Conservation (phyloP, 2,797 vertebrate genomes). For the Oreonectes daqikongensis region DNA sequence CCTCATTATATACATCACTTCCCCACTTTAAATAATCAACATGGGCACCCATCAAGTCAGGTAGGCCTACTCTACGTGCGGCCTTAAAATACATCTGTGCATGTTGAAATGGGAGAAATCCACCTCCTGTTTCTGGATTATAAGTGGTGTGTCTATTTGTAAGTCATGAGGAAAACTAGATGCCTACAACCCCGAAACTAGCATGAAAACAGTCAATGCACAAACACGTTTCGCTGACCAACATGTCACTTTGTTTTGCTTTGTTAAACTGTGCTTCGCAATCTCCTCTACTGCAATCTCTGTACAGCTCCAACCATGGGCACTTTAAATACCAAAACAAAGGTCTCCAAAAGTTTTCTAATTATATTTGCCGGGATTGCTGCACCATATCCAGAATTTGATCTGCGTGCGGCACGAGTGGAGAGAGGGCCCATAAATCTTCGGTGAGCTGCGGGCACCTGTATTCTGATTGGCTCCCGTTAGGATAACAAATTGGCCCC, state of each 20-base stretch:
- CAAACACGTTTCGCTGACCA: no score
- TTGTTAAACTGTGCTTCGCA: background rate
- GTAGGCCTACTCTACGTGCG: slow-evolving; percentile 2
- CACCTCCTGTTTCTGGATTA: background rate
- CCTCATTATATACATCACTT: slow-evolving; percentile 50
- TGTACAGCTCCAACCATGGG: background rate
- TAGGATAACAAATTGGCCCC: slow-evolving; percentile 62
- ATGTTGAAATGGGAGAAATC: slow-evolving; percentile 17
- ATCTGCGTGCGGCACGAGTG: slow-evolving; percentile 34
- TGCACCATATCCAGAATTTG: slow-evolving; percentile 52
- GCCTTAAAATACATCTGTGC: slow-evolving; percentile 12
- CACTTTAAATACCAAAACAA: slow-evolving; percentile 51
- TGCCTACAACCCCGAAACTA: no score
- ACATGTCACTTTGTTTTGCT: background rate
- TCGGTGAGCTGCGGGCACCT: slow-evolving; percentile 49
- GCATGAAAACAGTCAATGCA: slow-evolving; percentile 4
- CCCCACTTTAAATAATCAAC: slow-evolving; percentile 48
- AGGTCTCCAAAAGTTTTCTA: slow-evolving; percentile 55
- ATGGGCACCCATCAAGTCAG: slow-evolving; percentile 24
- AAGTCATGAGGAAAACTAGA: no score
- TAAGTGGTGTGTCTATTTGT: background rate
- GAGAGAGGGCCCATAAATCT: slow-evolving; percentile 57
- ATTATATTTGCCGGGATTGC: slow-evolving; percentile 50
- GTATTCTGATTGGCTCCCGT: slow-evolving; percentile 60
- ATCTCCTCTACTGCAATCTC: slow-evolving; percentile 5